Conservation (phyloP, 2,888 invertebrate species). For the Drosophila lacicola region DNA sequence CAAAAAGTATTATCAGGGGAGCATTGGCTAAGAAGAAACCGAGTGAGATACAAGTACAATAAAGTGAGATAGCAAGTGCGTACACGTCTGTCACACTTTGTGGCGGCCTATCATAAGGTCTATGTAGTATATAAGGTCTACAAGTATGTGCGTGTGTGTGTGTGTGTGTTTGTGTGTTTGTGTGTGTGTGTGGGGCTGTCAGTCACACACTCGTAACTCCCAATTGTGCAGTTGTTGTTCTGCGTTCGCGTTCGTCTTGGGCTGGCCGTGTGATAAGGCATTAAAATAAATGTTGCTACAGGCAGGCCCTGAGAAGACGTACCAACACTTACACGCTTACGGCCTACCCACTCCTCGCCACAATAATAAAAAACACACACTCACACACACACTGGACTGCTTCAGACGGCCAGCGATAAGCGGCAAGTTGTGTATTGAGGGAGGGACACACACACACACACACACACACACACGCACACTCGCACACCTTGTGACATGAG, state of each 20-base stretch:
- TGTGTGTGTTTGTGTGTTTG: not conserved
- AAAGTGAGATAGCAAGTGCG: constrained; percentile 33
- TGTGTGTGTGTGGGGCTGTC: constrained; percentile 38
- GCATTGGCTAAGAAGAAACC: constrained; percentile 23
- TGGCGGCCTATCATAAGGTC: constrained; percentile 57
- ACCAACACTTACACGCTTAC: constrained; percentile 45
- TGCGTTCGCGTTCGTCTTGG: constrained; percentile 28
- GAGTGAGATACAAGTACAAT: constrained; percentile 11
- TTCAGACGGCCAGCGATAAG: constrained; percentile 58
- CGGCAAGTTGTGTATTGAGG: constrained; percentile 15
- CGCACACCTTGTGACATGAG: constrained; percentile 44
- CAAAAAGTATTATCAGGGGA: constrained; percentile 64
- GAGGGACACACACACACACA: constrained; percentile 18
- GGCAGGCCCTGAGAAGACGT: constrained; percentile 73
- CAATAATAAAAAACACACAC: constrained; percentile 31
- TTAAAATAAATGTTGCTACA: constrained; percentile 79
- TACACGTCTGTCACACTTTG: constrained; percentile 43
- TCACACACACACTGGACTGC: constrained; percentile 39
- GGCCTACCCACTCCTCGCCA: constrained; percentile 33
- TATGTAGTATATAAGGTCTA: constrained; percentile 2
- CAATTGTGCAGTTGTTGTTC: constrained; percentile 73
- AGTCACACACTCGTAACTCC: constrained; percentile 75
- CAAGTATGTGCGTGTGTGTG: constrained; percentile 6
- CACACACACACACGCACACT: constrained; percentile 12
- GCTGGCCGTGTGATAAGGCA: constrained; percentile 72